Evolutionary conservation across 2,113 vertebrate species (phyloP).

Genomic region (Pao palembangensis): DNA sequence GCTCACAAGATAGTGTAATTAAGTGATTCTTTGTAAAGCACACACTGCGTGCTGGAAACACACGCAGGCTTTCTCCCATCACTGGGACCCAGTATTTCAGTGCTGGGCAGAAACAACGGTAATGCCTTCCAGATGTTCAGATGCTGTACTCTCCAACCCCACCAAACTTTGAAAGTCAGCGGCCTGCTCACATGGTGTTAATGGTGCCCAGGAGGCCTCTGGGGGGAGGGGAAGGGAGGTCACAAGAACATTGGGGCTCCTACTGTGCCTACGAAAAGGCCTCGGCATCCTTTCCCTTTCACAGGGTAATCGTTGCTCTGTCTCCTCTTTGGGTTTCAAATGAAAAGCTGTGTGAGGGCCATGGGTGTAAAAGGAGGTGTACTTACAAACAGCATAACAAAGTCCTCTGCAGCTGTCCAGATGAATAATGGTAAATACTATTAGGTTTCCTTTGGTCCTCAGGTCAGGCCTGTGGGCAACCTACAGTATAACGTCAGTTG

Average conservation of each 20-base stretch:
- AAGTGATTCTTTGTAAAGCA: constrained; percentile 33
- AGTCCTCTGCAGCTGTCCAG: constrained; percentile 53
- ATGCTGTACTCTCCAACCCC: constrained; percentile 58
- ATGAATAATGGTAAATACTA: constrained; percentile 40
- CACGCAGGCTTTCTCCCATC: constrained; percentile 38
- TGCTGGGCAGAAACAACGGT: constrained; percentile 59
- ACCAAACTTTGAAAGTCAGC: constrained; percentile 62
- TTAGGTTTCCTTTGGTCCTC: constrained; percentile 57
- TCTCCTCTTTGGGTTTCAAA: constrained; percentile 50
- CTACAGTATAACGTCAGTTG: not conserved
- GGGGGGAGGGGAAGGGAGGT: constrained; percentile 19
- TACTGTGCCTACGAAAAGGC: constrained; percentile 51
- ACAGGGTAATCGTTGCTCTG: constrained; percentile 57
- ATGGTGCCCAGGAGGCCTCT: constrained; percentile 67
- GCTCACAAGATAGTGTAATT: constrained; percentile 49
- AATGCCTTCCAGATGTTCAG: constrained; percentile 77
- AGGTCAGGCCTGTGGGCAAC: not conserved
- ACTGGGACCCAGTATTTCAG: constrained; percentile 49
- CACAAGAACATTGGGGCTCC: constrained; percentile 48
- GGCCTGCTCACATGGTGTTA: constrained; percentile 63
- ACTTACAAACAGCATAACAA: constrained; percentile 35
- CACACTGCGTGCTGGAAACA: constrained; percentile 35
- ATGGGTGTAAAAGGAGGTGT: constrained; percentile 48
- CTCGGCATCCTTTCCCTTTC: constrained; percentile 62
- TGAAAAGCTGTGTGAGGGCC: constrained; percentile 26